Evolutionary conservation across 64 coral and sea anemone genomes (phyloP).

Genomic region (Platygyra sinensis): DNA sequence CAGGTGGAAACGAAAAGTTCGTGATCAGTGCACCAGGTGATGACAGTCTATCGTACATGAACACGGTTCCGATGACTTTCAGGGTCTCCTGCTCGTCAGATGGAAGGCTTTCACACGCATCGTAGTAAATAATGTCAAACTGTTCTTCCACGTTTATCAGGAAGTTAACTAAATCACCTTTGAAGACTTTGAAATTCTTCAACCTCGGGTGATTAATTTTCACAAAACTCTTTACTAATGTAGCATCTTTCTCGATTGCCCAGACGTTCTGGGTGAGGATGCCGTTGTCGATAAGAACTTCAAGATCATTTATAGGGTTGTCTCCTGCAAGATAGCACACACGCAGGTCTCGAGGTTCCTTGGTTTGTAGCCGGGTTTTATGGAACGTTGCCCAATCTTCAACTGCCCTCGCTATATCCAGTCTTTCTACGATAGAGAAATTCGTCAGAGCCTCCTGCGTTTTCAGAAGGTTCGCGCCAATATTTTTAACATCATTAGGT

Average conservation of each 20-base stretch:
- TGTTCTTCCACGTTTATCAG: slow-evolving; percentile 39
- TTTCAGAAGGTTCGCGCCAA: slow-evolving; percentile 6
- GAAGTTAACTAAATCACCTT: slow-evolving; percentile 35
- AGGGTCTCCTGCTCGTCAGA: slow-evolving; percentile 2
- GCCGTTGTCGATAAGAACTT: slow-evolving; percentile 42
- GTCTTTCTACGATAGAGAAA: neutral
- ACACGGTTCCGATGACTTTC: slow-evolving; percentile 43
- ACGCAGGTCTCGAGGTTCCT: slow-evolving; percentile 37
- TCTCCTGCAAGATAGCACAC: slow-evolving; percentile 65
- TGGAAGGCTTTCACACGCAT: slow-evolving; percentile 29
- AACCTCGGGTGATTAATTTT: neutral
- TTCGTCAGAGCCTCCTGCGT: neutral
- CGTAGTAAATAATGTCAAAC: slow-evolving; percentile 75
- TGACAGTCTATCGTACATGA: slow-evolving; percentile 34
- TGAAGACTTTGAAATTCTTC: slow-evolving; percentile 27
- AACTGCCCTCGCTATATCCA: neutral
- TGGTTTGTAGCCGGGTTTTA: slow-evolving; percentile 15
- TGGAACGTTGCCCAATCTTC: slow-evolving; percentile 25
- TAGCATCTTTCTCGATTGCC: slow-evolving; percentile 52
- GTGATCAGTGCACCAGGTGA: slow-evolving; percentile 65
- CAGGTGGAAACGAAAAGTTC: slow-evolving; percentile 61
- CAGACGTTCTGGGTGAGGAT: slow-evolving; percentile 62
- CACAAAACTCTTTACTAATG: neutral
- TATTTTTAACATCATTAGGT: slow-evolving; percentile 40
- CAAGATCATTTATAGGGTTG: slow-evolving; percentile 39